Evolutionary conservation across 2,888 invertebrate species (phyloP), one percentile per base, ranked within the genome.

Genomic region (Cabera pusaria): DNA sequence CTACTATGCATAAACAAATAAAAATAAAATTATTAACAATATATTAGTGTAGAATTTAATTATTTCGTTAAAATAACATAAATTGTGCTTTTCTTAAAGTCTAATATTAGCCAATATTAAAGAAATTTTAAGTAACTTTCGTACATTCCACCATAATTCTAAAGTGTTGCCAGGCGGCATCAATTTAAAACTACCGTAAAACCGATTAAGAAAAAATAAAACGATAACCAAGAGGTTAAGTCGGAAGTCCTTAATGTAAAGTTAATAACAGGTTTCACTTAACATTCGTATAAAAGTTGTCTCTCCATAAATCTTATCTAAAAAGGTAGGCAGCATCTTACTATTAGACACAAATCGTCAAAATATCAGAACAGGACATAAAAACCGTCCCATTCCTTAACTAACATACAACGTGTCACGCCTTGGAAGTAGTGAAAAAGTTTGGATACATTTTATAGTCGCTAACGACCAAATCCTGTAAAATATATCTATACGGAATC

Each of bases 261-360:
- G 78, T 85, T 85, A 87, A 80, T 80, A 87, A 87, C 87, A 87
- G 82, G 80, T 80, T n/a, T 75, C 47, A 80, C 85, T 84, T 83
- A 87, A 88, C 87, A 79, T 79, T 86, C 83, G 87, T 88, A 88
- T 88, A 87, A 87, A 88, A 88, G 87, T 85, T 73, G 74, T 80
- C 84, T 86, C 83, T 88, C 77, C 78, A 82, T 87, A 86, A 85
- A 75, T 80, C 82, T 87, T 88, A 87, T 84, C 84, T 85, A 84
- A 85, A 82, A 85, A 84, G 82, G 64, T 72, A 79, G 74, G 84
- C 73, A 64, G 84, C 68, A 75, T 72, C 67, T 68, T 73, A 83
- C 69, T 80, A 67, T 31, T 31, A 43, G 37, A 37, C 37, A 43
- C 43, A 43, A 35, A 43, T 40, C 35, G 44, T 44, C 39, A 35